Conservation (phyloP, 2,888 invertebrate species). For the Drosophila tanythrix region DNA sequence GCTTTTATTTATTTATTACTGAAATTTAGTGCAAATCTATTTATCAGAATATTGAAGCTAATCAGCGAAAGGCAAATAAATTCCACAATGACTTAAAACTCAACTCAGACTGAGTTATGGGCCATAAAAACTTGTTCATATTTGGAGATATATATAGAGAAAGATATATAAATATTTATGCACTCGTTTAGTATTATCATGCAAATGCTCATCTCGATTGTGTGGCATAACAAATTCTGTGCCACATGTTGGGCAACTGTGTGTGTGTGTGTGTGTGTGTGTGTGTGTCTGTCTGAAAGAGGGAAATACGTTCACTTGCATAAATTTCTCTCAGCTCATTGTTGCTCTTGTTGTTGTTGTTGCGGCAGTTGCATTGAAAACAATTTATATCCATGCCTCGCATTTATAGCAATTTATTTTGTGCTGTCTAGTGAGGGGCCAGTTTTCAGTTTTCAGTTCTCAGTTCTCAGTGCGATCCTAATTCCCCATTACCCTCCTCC, state of each 20-base stretch:
- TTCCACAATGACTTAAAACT: slow-evolving; percentile 4
- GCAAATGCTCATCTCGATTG: slow-evolving; percentile 25
- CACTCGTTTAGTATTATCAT: slow-evolving; percentile 33
- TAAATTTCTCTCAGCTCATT: slow-evolving; percentile 58
- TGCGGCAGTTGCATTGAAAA: slow-evolving; percentile 73
- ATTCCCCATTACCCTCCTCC: background rate
- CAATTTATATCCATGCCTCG: slow-evolving; percentile 77
- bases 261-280: background rate
- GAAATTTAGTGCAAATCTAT: background rate
- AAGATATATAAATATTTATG: slow-evolving; percentile 24
- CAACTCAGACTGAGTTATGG: slow-evolving; percentile 14
- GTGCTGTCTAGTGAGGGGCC: slow-evolving; percentile 49
- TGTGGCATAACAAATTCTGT: slow-evolving; percentile 44
- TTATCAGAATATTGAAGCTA: background rate
- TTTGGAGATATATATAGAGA: slow-evolving; percentile 5
- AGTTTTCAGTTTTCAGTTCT: slow-evolving; percentile 25
- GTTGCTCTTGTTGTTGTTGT: slow-evolving; percentile 27
- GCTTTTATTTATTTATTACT: background rate
- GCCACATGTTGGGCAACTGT: slow-evolving; percentile 49
- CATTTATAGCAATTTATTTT: slow-evolving; percentile 75
- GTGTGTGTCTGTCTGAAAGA: slow-evolving; percentile 25
- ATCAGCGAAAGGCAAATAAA: background rate
- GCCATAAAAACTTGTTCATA: slow-evolving; percentile 12
- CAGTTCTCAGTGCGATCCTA: slow-evolving; percentile 20
- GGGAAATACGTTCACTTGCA: slow-evolving; percentile 67